Conservation (phyloP, 2,888 invertebrate genomes). For the Pilophorus perplexus region DNA sequence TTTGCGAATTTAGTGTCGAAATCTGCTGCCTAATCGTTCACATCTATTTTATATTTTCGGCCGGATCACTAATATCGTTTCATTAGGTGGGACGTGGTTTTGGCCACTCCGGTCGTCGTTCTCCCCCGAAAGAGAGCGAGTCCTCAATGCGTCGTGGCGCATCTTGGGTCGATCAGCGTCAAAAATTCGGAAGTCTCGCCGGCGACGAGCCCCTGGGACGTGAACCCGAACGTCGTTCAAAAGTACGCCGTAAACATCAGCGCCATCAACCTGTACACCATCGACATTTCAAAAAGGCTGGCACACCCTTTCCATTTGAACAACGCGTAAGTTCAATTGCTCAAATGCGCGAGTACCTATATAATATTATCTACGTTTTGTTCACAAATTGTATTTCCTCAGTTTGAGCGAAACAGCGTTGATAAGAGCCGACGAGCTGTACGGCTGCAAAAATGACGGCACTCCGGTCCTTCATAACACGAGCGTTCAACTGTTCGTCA, state of each 20-base stretch:
- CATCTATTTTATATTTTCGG: too few relatives aligned
- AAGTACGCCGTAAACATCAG: constrained; percentile 69
- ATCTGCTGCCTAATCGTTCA: too few relatives aligned
- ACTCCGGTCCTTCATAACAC: constrained; percentile 88
- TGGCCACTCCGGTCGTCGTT: constrained; percentile 90
- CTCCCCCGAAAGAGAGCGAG: constrained; percentile 76
- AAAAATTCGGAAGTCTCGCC: constrained; percentile 48
- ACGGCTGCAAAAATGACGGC: constrained; percentile 71
- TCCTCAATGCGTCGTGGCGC: constrained; percentile 82
- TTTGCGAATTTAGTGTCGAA: too few relatives aligned
- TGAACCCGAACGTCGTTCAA: constrained; percentile 50
- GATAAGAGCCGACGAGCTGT: constrained; percentile 63
- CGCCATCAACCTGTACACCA: constrained; percentile 83
- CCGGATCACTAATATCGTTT: too few relatives aligned
- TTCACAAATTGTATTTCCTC: not conserved
- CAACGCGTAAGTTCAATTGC: constrained; percentile 2
- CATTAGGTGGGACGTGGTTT: constrained; percentile 70
- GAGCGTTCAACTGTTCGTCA: constrained; percentile 68
- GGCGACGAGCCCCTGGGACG: constrained; percentile 43
- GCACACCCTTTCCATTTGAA: constrained; percentile 2
- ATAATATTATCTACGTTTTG: not conserved
- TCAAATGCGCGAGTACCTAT: not conserved
- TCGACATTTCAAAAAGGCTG: constrained; percentile 57
- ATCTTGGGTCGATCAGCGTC: constrained; percentile 81
- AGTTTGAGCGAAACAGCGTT: constrained; percentile 39